Conservation (phyloP, 2,888 invertebrate genomes). For the Caradrina clavipalpis region DNA sequence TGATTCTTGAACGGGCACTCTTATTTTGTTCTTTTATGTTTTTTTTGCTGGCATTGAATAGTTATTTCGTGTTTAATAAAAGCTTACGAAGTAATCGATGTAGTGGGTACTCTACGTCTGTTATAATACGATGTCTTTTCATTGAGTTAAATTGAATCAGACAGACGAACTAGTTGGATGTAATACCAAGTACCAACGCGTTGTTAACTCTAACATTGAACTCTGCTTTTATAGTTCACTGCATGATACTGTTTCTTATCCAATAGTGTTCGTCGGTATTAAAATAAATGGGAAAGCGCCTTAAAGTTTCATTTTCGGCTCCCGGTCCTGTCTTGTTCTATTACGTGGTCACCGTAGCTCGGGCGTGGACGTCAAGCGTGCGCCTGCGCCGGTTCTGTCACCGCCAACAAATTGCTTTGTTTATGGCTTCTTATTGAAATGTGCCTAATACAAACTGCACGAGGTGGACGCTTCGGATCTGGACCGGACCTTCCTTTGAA, state of each 20-base stretch:
- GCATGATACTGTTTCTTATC: slow-evolving; percentile 38
- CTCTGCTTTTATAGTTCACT: slow-evolving; percentile 29
- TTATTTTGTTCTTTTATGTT: slow-evolving; percentile 31
- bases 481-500: slow-evolving; percentile 49
- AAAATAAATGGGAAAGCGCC: slow-evolving; percentile 64
- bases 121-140: slow-evolving; percentile 39
- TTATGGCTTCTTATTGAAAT: slow-evolving; percentile 78
- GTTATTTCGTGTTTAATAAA: slow-evolving; percentile 26
- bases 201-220: slow-evolving; percentile 34
- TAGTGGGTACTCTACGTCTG: slow-evolving; percentile 29
- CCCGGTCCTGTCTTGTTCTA: slow-evolving; percentile 62
- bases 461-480: slow-evolving; percentile 45
- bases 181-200: slow-evolving; percentile 27
- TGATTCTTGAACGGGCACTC: slow-evolving; percentile 29
- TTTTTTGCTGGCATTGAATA: slow-evolving; percentile 33
- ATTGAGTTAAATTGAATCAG: slow-evolving; percentile 43
- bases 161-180: slow-evolving; percentile 31
- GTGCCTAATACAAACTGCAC: slow-evolving; percentile 66
- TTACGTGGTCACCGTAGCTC: slow-evolving; percentile 64
- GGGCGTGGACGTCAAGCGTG: slow-evolving; percentile 62
- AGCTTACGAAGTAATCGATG: slow-evolving; percentile 30
- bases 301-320: slow-evolving; percentile 62
- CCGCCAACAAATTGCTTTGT: slow-evolving; percentile 78
- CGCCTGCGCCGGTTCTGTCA: slow-evolving; percentile 69
- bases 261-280: slow-evolving; percentile 63